phyloP scores from a whole-genome alignment of 2,797 vertebrate species.

The Sparidentex hasta region DNA sequence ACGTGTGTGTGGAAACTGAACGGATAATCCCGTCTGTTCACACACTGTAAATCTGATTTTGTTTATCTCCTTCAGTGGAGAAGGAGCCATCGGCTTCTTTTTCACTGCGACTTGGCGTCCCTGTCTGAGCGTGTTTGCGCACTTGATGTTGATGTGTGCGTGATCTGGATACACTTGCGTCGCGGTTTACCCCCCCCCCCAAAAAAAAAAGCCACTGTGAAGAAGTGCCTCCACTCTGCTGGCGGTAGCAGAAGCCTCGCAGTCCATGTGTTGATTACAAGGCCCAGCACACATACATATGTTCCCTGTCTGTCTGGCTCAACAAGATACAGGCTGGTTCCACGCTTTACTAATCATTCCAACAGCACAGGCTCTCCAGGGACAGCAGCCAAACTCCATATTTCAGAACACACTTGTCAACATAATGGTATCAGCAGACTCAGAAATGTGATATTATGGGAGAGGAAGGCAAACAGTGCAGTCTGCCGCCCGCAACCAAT shows the following conservation, averaged over 20 bases:
- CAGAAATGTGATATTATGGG: constrained; percentile 46
- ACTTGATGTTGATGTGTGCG: constrained; percentile 1
- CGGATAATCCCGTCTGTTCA: constrained; percentile 43
- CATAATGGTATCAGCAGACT: constrained; percentile 53
- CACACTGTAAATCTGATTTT: constrained; percentile 30
- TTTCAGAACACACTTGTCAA: constrained; percentile 59
- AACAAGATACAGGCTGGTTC: constrained; percentile 65
- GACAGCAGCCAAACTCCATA: constrained; percentile 63
- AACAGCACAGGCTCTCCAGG: constrained; percentile 68
- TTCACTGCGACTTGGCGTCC: constrained; percentile 39
- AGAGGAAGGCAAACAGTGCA: constrained; percentile 40
- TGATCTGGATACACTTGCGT: constrained; percentile 45
- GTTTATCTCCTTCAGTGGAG: constrained; percentile 30
- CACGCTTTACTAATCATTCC: constrained; percentile 76
- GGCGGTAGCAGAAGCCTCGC: constrained; percentile 47
- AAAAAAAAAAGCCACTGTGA: background rate
- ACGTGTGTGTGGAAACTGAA: constrained; percentile 24
- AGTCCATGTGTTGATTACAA: constrained; percentile 76
- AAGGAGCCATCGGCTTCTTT: constrained; percentile 28
- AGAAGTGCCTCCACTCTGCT: constrained; percentile 19
- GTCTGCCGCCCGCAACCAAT: constrained; percentile 17
- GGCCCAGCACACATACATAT: constrained; percentile 75
- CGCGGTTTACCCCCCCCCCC: constrained; percentile 28
- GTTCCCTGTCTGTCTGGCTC: constrained; percentile 73
- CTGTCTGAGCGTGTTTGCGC: constrained; percentile 5